phyloP scores from a whole-genome alignment of 2,113 vertebrate genomes.

The Numenius arquata region DNA sequence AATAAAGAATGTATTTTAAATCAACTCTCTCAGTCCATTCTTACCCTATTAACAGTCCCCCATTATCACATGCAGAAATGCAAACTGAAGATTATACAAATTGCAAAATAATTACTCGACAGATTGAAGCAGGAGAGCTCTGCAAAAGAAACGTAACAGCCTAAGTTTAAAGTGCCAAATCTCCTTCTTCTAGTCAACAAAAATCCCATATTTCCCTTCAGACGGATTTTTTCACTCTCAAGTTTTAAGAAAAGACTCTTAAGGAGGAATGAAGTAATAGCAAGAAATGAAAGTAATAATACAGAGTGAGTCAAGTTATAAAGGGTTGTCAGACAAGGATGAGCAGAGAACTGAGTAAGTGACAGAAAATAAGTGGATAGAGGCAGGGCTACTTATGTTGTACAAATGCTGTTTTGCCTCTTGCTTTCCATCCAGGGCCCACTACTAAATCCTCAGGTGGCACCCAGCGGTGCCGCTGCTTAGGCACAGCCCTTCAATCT shows the following conservation, averaged over 20 bases:
- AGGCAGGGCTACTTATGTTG: neutral
- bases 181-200: neutral
- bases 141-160: neutral
- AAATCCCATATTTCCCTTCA: neutral
- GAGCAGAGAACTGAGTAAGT: neutral
- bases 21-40: neutral
- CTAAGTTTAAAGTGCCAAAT: neutral
- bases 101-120: neutral
- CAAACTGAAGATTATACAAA: neutral
- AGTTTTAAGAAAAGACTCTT: neutral
- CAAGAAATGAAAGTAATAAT: neutral
- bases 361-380: neutral
- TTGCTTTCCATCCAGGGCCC: neutral
- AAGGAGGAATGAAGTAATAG: neutral
- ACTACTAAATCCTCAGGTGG: too few species aligned
- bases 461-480: fast-evolving
- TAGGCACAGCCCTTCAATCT: neutral
- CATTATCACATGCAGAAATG: neutral
- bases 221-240: neutral
- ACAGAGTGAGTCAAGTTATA: neutral
- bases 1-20: neutral
- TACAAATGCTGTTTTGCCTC: neutral
- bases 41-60: neutral
- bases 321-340: neutral
- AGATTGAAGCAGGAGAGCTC: neutral